phyloP scores from a whole-genome alignment of 2,797 vertebrate species.

The Odontamblyopus lacepedii region DNA sequence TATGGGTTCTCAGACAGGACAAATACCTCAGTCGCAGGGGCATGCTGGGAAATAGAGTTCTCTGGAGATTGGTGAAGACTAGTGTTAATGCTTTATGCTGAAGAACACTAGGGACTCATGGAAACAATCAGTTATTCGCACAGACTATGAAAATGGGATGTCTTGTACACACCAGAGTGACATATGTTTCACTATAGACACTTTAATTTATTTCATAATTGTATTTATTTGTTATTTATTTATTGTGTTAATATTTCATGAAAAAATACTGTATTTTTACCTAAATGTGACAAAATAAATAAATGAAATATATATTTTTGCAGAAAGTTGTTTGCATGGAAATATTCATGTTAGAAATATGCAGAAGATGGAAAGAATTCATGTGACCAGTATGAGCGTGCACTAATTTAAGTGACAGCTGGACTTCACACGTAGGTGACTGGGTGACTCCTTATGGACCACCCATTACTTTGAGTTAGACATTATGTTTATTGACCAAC shows the following conservation, averaged over 20 bases:
- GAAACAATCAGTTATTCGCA: constrained; percentile 4
- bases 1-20: constrained; percentile 19
- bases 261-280: constrained; percentile 36
- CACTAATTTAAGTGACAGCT: too few relatives aligned
- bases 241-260: constrained; percentile 28
- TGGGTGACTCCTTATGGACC: constrained; percentile 23
- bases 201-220: constrained; percentile 14
- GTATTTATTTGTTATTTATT: constrained; percentile 71
- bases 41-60: constrained; percentile 6
- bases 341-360: constrained; percentile 15
- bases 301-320: constrained; percentile 49
- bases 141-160: constrained; percentile 9
- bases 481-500: background rate
- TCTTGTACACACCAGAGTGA: constrained; percentile 16
- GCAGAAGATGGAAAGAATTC: constrained; percentile 11
- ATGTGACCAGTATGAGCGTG: constrained; percentile 11
- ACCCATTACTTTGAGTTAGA: background rate
- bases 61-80: background rate
- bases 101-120: constrained; percentile 5
- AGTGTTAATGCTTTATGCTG: constrained; percentile 15
- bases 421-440: constrained; percentile 42
- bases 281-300: constrained; percentile 34
- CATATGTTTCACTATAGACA: constrained; percentile 23
- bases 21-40: constrained; percentile 25
- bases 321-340: background rate